A percentile compares a stretch with the other conserved stretches of the same genome.
Conservation (phyloP, 2,113 vertebrate genomes). For the Xenus cinereus region DNA sequence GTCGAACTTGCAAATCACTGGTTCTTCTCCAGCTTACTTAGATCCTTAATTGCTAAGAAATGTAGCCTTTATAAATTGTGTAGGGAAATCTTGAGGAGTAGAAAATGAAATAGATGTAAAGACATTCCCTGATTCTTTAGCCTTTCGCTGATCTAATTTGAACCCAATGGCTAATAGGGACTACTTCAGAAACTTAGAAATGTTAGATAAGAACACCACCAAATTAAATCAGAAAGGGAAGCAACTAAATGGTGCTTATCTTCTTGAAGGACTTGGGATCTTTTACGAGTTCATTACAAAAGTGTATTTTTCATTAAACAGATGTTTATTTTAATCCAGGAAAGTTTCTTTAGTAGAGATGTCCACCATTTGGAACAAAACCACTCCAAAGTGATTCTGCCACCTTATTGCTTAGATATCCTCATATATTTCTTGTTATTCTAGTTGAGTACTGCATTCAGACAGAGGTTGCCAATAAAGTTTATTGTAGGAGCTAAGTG, state of each 20-base stretch:
- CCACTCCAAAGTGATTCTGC: constrained; percentile 39
- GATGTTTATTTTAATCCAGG: constrained; percentile 2
- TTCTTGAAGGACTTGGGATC: background rate
- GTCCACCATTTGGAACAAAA: background rate
- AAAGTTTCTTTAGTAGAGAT: background rate
- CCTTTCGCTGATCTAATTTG: background rate
- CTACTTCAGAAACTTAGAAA: background rate
- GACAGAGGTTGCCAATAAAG: constrained; percentile 99
- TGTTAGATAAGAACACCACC: background rate
- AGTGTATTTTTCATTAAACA: background rate
- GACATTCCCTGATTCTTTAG: background rate
- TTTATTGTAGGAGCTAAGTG: constrained; percentile 99
- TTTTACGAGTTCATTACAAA: background rate
- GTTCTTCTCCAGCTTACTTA: background rate
- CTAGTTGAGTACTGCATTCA: constrained; percentile 93
- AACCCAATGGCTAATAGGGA: background rate
- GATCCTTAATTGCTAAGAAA: background rate
- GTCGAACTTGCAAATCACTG: background rate
- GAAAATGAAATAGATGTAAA: background rate
- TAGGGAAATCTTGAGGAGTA: background rate
- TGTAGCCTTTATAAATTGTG: background rate
- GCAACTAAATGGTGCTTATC: background rate
- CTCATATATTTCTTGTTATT: constrained; percentile 96
- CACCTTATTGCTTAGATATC: constrained; percentile 68
- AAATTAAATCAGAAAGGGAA: background rate